Evolutionary conservation across 2,797 vertebrate genomes (phyloP).

Genomic region (Callimico goeldii): DNA sequence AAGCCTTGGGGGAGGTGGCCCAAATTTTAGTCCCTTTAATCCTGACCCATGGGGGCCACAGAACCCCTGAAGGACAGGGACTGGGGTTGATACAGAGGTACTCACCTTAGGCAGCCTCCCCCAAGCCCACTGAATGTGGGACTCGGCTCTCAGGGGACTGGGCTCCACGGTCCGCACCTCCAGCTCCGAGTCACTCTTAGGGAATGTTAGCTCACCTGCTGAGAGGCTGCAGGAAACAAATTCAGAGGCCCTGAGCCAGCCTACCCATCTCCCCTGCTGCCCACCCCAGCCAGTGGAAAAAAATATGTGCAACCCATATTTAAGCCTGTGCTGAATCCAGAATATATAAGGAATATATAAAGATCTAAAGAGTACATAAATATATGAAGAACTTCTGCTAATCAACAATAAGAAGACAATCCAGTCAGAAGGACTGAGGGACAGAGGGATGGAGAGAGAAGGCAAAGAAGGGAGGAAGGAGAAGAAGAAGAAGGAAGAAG

Average conservation of each 20-base stretch:
- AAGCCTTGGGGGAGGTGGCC: neutral
- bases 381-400: neutral
- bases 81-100: neutral
- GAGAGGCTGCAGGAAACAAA: slow-evolving; percentile 79
- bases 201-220: slow-evolving; percentile 82
- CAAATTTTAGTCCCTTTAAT: neutral
- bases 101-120: slow-evolving; percentile 93
- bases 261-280: neutral
- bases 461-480: too few species aligned
- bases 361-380: neutral
- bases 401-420: neutral
- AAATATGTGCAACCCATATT: neutral
- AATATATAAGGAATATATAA: neutral
- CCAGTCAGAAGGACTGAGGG: neutral
- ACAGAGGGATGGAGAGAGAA: too few species aligned
- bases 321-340: neutral
- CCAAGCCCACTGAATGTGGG: slow-evolving; percentile 95
- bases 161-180: slow-evolving; percentile 86
- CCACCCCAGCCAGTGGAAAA: neutral
- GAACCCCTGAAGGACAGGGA: neutral
- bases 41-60: accelerated
- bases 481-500: neutral
- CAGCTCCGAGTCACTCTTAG: slow-evolving; percentile 96
- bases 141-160: slow-evolving; percentile 80
- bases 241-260: neutral